phyloP scores from a whole-genome alignment of 2,888 invertebrate species.

The Dryomyza anilis region DNA sequence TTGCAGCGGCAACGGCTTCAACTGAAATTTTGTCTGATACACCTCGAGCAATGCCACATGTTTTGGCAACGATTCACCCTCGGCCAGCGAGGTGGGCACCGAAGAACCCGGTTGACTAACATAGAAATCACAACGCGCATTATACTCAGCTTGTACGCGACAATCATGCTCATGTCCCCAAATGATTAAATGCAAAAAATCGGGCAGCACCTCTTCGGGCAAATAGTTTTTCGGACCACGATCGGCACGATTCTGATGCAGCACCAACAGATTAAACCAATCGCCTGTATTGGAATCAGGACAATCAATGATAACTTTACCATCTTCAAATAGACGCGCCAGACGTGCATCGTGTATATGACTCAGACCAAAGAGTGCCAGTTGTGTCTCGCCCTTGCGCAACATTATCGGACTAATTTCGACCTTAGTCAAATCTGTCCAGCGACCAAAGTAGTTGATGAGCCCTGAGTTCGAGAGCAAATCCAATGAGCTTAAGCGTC shows the following conservation, averaged over 20 bases:
- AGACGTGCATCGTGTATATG: constrained; percentile 91
- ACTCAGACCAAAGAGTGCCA: constrained; percentile 94
- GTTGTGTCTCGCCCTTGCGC: constrained; percentile 78
- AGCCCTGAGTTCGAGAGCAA: constrained; percentile 83
- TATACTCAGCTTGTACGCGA: constrained; percentile 71
- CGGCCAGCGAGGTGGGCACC: constrained; percentile 90
- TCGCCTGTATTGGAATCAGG: constrained; percentile 68
- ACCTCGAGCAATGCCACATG: constrained; percentile 82
- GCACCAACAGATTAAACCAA: constrained; percentile 90
- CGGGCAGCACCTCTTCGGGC: constrained; percentile 77
- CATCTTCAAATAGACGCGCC: constrained; percentile 74
- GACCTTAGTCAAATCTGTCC: constrained; percentile 75
- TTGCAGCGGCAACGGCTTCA: constrained; percentile 74
- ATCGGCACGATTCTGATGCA: constrained; percentile 91
- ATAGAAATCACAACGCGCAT: constrained; percentile 64
- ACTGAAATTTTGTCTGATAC: constrained; percentile 70
- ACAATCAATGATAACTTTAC: constrained; percentile 74
- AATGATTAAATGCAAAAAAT: constrained; percentile 85
- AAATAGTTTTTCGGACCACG: constrained; percentile 80
- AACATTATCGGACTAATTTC: constrained; percentile 82
- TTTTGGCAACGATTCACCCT: constrained; percentile 84
- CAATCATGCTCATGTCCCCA: constrained; percentile 99
- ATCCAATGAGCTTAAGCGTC: constrained; percentile 83
- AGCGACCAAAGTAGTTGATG: constrained; percentile 95
- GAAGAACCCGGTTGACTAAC: constrained; percentile 88